Evolutionary conservation across 1,140 invertebrate genomes (phyloP).

Genomic region (Chrysomallon squamiferum): DNA sequence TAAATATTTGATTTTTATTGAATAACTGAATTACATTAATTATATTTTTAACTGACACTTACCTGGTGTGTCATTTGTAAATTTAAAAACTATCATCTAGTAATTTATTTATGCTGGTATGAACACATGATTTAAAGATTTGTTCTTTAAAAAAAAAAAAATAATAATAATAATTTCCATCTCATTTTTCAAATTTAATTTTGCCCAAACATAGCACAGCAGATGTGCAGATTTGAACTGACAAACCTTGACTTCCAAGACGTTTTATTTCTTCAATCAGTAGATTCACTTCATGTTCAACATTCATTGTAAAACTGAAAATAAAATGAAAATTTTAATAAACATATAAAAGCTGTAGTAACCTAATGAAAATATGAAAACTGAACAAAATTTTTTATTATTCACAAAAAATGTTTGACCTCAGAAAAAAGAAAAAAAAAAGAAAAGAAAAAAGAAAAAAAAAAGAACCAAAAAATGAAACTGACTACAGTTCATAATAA

Average conservation of each 20-base stretch:
- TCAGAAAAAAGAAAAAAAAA: no score
- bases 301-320: conserved; percentile 45
- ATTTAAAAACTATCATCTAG: background rate
- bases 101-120: background rate
- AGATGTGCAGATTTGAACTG: background rate
- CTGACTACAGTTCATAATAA: no score
- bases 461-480: no score
- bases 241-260: conserved; percentile 31
- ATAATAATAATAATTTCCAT: background rate
- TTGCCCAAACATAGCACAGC: background rate
- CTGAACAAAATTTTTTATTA: no score
- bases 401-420: no score
- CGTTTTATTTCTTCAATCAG: conserved; percentile 47
- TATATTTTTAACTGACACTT: no score
- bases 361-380: no score
- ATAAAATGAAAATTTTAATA: no score
- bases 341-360: no score
- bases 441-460: no score
- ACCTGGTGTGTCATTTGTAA: background rate
- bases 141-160: background rate
- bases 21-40: no score
- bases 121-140: background rate
- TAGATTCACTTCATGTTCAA: conserved; percentile 45
- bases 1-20: no score
- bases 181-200: background rate